phyloP scores from a whole-genome alignment of 1,140 invertebrate species.

The Drosophila biarmipes region DNA sequence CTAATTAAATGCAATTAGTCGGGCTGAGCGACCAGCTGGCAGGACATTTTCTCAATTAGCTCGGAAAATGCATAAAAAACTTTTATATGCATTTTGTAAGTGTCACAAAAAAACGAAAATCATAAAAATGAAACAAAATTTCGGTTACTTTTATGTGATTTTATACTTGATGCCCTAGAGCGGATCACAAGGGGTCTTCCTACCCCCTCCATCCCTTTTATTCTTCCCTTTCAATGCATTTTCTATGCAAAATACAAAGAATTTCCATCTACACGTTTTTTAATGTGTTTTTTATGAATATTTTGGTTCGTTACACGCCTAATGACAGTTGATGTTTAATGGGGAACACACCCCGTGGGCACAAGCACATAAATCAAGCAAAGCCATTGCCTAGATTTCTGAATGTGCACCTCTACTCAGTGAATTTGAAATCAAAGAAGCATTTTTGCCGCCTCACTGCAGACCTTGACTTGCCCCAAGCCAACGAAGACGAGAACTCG shows the following conservation, averaged over 20 bases:
- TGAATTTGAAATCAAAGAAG: slow-evolving; percentile 32
- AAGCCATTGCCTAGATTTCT: slow-evolving; percentile 39
- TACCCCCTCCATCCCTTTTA: neutral
- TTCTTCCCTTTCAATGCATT: slow-evolving; percentile 43
- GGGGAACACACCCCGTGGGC: slow-evolving; percentile 43
- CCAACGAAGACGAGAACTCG: slow-evolving; percentile 30
- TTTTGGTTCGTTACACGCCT: slow-evolving; percentile 48
- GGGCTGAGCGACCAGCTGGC: slow-evolving; percentile 38
- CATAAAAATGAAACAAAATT: slow-evolving; percentile 45
- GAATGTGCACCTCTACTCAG: slow-evolving; percentile 4
- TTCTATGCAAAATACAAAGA: slow-evolving; percentile 59
- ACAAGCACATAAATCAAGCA: slow-evolving; percentile 43
- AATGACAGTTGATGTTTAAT: slow-evolving; percentile 54
- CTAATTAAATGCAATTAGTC: slow-evolving; percentile 65
- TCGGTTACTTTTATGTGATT: slow-evolving; percentile 50
- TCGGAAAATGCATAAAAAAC: slow-evolving; percentile 63
- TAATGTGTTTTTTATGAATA: slow-evolving; percentile 63
- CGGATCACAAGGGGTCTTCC: slow-evolving; percentile 34
- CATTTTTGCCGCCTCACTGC: slow-evolving; percentile 42
- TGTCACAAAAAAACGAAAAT: slow-evolving; percentile 63
- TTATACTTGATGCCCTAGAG: slow-evolving; percentile 20
- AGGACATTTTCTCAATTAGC: slow-evolving; percentile 53
- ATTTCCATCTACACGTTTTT: slow-evolving; percentile 36
- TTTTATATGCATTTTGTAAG: slow-evolving; percentile 49
- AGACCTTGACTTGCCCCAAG: slow-evolving; percentile 37